phyloP scores from a whole-genome alignment of 2,888 invertebrate genomes.

The Baronia brevicornis region DNA sequence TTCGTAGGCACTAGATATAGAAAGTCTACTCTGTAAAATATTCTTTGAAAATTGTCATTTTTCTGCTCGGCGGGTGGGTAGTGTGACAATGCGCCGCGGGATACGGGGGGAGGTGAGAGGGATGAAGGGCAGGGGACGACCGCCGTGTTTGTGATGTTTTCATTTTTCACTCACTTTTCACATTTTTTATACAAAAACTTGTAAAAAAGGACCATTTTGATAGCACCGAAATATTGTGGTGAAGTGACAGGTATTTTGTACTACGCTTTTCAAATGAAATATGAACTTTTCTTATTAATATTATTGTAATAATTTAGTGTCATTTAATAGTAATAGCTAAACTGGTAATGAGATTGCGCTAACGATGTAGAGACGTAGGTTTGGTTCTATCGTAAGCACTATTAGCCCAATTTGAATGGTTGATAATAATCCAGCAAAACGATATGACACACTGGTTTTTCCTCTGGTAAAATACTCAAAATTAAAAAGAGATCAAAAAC shows the following conservation, averaged over 20 bases:
- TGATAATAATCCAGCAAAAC: too few relatives aligned
- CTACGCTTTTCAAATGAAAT: conserved; percentile 8
- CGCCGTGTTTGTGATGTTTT: conserved; percentile 56
- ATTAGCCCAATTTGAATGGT: too few relatives aligned
- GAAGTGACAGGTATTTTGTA: conserved; percentile 1
- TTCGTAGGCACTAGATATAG: not conserved
- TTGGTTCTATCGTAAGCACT: too few relatives aligned
- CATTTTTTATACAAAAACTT: conserved; percentile 32
- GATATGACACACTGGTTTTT: too few relatives aligned
- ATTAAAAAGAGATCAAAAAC: too few relatives aligned
- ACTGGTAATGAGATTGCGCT: too few relatives aligned
- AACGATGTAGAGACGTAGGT: too few relatives aligned
- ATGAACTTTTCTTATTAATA: not conserved
- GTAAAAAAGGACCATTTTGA: conserved; percentile 37
- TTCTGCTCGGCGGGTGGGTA: conserved; percentile 48
- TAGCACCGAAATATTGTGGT: conserved; percentile 23
- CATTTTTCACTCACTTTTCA: conserved; percentile 64
- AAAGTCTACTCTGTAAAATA: conserved; percentile 12
- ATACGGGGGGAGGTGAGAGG: conserved; percentile 22
- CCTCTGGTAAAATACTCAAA: too few relatives aligned
- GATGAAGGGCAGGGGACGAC: conserved; percentile 17
- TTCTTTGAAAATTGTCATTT: conserved; percentile 52
- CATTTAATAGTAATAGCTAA: not conserved
- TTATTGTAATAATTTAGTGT: not conserved
- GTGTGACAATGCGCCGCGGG: conserved; percentile 53